Percentiles rank a stretch among this genome's conserved stretches.
Evolutionary conservation across 1,140 invertebrate genomes (phyloP).

Genomic region (Zaprionus tsacasi): DNA sequence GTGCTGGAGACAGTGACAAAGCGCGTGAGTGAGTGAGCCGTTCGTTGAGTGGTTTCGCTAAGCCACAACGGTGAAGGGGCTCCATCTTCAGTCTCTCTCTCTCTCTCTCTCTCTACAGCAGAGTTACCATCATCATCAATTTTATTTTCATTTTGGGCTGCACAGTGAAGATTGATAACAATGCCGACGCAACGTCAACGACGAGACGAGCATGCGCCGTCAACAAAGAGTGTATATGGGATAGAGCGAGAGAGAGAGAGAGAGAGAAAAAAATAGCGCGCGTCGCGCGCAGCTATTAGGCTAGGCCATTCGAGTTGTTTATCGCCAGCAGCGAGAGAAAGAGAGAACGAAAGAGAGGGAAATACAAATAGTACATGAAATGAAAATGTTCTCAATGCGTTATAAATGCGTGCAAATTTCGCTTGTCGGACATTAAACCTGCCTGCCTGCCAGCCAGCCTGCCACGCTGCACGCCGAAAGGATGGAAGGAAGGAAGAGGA

Average conservation of each 20-base stretch:
- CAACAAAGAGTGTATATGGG: conserved; percentile 1
- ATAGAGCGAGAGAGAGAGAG: conserved; percentile 14
- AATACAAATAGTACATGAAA: conserved; percentile 41
- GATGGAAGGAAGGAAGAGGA: conserved; percentile 15
- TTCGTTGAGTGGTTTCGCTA: conserved; percentile 16
- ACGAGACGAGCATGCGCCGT: conserved; percentile 36
- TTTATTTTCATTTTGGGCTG: conserved; percentile 30
- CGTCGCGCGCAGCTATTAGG: conserved; percentile 39
- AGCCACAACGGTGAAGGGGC: not conserved
- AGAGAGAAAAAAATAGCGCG: conserved; percentile 24
- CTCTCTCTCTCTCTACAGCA: too few relatives aligned
- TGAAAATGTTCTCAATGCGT: conserved; percentile 35
- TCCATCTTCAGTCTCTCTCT: not conserved
- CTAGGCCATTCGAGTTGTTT: conserved; percentile 24
- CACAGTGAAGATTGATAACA: conserved; percentile 53
- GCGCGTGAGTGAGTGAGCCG: conserved; percentile 1
- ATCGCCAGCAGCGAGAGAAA: not conserved
- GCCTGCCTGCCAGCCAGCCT: not conserved
- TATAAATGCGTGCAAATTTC: conserved; percentile 60
- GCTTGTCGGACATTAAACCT: conserved; percentile 48
- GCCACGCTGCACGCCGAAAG: not conserved
- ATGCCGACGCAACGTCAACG: conserved; percentile 52
- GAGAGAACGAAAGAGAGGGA: not conserved
- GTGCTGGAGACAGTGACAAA: conserved; percentile 8
- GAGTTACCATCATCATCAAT: conserved; percentile 37